A percentile compares a stretch with the other conserved stretches of the same genome.
phyloP scores from a whole-genome alignment of 2,113 vertebrate genomes.

The Camelus bactrianus region DNA sequence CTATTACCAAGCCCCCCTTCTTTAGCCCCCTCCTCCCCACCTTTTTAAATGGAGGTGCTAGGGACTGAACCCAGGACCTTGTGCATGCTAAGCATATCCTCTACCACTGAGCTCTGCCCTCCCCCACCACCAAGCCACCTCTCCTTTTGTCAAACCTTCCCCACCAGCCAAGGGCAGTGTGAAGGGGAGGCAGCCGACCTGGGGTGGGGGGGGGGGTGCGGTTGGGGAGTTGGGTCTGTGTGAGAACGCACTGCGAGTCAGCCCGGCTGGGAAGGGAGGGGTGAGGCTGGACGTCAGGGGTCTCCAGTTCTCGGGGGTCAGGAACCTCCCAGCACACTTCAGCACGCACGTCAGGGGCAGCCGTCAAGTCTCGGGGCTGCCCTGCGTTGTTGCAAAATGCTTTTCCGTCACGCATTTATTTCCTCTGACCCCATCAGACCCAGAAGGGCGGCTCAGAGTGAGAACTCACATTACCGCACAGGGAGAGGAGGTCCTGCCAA shows the following conservation, averaged over 20 bases:
- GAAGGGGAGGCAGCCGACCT: neutral
- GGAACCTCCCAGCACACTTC: neutral
- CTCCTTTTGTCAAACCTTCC: neutral
- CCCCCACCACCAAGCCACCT: neutral
- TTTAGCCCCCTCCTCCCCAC: neutral
- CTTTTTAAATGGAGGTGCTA: neutral
- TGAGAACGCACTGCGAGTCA: neutral
- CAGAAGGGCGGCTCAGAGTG: neutral
- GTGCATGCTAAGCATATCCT: too few relatives aligned
- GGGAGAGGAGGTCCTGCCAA: constrained; percentile 7
- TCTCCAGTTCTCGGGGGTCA: neutral
- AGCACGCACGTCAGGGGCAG: constrained; percentile 28
- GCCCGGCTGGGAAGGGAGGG: neutral
- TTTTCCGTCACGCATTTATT: constrained; percentile 63
- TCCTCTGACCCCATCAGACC: neutral
- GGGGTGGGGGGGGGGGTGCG: too few relatives aligned
- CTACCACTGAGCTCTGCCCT: too few relatives aligned
- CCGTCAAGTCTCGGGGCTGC: neutral
- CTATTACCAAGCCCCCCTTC: neutral
- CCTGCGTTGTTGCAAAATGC: neutral
- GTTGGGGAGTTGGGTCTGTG: neutral
- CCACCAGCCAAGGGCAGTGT: neutral
- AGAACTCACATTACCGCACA: constrained; percentile 26
- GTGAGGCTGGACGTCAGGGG: neutral
- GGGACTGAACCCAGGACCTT: too few relatives aligned